Percentiles rank a stretch among this genome's conserved stretches.
phyloP scores from a whole-genome alignment of 1,140 invertebrate species.

The Cyrtorhinus lividipennis region DNA sequence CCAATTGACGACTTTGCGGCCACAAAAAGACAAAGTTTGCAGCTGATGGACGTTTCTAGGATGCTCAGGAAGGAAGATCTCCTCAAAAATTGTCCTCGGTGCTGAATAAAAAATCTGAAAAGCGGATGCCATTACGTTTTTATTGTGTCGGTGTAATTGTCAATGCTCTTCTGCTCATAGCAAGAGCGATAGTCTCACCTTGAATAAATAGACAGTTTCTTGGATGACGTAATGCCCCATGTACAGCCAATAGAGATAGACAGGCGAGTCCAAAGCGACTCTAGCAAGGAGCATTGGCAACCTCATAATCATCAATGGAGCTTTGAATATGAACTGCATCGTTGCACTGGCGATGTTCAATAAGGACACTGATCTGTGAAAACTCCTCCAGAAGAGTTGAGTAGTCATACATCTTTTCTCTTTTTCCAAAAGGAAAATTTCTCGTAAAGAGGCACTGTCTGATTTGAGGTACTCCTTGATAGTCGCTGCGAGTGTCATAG shows the following conservation, averaged over 20 bases:
- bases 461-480: slow-evolving; percentile 37
- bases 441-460: neutral
- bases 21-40: slow-evolving; percentile 53
- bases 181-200: too few relatives aligned
- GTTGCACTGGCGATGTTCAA: neutral
- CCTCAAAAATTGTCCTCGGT: slow-evolving; percentile 42
- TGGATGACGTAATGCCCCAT: slow-evolving; percentile 37
- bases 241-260: slow-evolving; percentile 31
- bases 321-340: neutral
- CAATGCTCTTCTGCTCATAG: too few relatives aligned
- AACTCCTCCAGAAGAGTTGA: slow-evolving; percentile 1
- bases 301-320: neutral
- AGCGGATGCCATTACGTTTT: neutral
- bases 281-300: neutral
- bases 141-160: neutral
- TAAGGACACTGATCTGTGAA: neutral
- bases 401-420: neutral
- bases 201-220: slow-evolving; percentile 39
- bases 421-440: neutral
- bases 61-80: slow-evolving; percentile 25
- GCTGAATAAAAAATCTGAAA: slow-evolving; percentile 26
- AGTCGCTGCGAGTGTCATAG: slow-evolving; percentile 41
- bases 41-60: slow-evolving; percentile 32
- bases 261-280: neutral
- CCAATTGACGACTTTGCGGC: slow-evolving; percentile 62